Evolutionary conservation across 2,888 invertebrate genomes (phyloP), one percentile per base, ranked within the genome.

Genomic region (Noctua janthina): DNA sequence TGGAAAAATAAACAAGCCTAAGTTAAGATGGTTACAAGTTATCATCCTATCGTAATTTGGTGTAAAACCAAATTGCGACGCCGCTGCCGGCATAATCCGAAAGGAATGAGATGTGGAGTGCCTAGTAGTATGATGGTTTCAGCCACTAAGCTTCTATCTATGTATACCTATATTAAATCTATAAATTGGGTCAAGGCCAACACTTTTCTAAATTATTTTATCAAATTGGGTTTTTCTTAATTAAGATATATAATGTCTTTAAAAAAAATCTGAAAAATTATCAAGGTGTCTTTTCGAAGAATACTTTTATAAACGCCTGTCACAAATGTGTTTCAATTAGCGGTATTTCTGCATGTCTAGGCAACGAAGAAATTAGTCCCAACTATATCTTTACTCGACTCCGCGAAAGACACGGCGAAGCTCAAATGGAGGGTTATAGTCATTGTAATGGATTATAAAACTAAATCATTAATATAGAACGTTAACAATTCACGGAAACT

Each of bases 101-200:
- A 35, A 35, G 2, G 0, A 66, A 35, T 64, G 29, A 17, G 17
- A 64, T 35, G 64, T 64, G 29, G 17, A 20, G 10, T 35, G 5
- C 64, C 10, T 20, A 20, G 35, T 20, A 64, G 64, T 64, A 20
- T 17, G 0, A 64, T 17, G 0, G 35, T 64, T 35, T 10, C 10
- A 17, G 29, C 10, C 4, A 20, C 64, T 64, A 35, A 46, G 13
- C 67, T 29, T 11, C 23, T 6, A 20, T 51, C 1, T 49, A 15
- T 7, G 1, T 11, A 46, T 35, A 64, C 8, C 8, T n/a, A 1
- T 43, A 35, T 15, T 56, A 35, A 54, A 56, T 20, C n/a, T 69
- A 59, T n/a, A 73, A 74, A 67, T 23, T 46, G n/a, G 80, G 75
- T 81, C 82, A 68, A 81, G 59, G 74, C 43, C 29, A 80, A 59